A percentile compares a stretch with the other conserved stretches of the same genome.
phyloP scores from a whole-genome alignment of 2,888 invertebrate genomes.

The Phania funesta region DNA sequence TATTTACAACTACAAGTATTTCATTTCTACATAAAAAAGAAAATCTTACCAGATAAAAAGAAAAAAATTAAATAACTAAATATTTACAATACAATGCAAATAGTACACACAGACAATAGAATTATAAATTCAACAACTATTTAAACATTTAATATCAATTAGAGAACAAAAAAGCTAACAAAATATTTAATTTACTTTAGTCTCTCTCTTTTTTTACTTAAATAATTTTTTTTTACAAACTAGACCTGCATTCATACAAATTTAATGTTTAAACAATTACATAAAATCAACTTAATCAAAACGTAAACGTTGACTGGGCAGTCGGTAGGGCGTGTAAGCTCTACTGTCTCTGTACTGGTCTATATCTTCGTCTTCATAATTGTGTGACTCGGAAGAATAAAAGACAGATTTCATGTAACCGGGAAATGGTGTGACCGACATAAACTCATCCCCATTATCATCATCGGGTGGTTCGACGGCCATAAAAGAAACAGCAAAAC shows the following conservation, averaged over 20 bases:
- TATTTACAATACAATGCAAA: constrained; percentile 57
- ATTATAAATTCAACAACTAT: constrained; percentile 53
- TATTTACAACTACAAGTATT: constrained; percentile 28
- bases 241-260: constrained; percentile 13
- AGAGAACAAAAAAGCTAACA: constrained; percentile 49
- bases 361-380: constrained; percentile 55
- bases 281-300: constrained; percentile 22
- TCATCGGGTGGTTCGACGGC: constrained; percentile 84
- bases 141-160: constrained; percentile 53
- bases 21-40: constrained; percentile 5
- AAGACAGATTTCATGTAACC: constrained; percentile 79
- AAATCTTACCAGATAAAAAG: not conserved
- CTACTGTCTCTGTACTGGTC: not conserved
- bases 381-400: constrained; percentile 68
- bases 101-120: constrained; percentile 41
- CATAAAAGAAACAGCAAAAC: constrained; percentile 94
- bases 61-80: constrained; percentile 25
- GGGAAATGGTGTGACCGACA: constrained; percentile 79
- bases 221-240: constrained; percentile 16
- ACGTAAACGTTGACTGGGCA: constrained; percentile 29
- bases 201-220: not conserved
- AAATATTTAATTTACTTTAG: constrained; percentile 10
- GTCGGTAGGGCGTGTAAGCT: constrained; percentile 7
- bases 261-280: not conserved
- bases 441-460: constrained; percentile 74